Conservation (phyloP, 2,113 vertebrate genomes). For the Engystomops pustulosus region DNA sequence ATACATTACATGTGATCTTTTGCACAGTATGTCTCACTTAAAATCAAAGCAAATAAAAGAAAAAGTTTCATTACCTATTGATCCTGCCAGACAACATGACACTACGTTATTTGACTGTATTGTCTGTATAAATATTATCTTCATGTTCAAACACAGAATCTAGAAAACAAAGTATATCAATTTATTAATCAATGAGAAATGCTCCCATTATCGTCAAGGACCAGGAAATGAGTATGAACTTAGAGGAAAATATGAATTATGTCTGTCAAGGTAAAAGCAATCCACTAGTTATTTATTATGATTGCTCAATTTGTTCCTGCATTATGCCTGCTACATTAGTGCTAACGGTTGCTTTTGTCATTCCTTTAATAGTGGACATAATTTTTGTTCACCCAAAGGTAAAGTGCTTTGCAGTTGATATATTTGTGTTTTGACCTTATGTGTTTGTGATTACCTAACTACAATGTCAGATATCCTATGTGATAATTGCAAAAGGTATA, state of each 20-base stretch:
- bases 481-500: constrained; percentile 28
- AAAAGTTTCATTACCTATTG: constrained; percentile 2
- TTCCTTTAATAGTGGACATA: constrained; percentile 59
- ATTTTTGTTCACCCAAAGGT: constrained; percentile 55
- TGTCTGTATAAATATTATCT: neutral
- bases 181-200: constrained; percentile 39
- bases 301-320: constrained; percentile 53
- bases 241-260: constrained; percentile 51
- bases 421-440: constrained; percentile 56
- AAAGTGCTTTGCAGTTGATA: constrained; percentile 54
- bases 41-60: too few species aligned
- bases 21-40: too few species aligned
- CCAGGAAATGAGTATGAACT: constrained; percentile 58
- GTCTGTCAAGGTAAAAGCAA: constrained; percentile 58
- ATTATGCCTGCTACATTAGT: constrained; percentile 52
- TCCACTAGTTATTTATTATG: constrained; percentile 57
- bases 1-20: too few species aligned
- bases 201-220: constrained; percentile 31
- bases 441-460: constrained; percentile 58
- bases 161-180: constrained; percentile 3
- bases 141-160: neutral
- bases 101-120: neutral
- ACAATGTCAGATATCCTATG: constrained; percentile 43
- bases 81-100: neutral
- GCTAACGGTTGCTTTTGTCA: constrained; percentile 55